Conservation (phyloP, 2,797 vertebrate species). For the Anableps anableps region DNA sequence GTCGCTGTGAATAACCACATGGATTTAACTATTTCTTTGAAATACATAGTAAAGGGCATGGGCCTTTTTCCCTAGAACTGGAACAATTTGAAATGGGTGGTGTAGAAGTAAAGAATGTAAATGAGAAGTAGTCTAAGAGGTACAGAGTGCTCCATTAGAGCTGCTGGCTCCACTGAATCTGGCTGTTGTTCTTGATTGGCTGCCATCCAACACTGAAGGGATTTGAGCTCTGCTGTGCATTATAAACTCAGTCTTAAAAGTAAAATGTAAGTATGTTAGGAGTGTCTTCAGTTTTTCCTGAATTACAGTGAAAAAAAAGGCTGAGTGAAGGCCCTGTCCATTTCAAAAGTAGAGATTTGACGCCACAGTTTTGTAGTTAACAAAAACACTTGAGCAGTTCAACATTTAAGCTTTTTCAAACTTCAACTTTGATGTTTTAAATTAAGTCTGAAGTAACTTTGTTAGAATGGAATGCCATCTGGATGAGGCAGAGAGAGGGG, state of each 20-base stretch:
- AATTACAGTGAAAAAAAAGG: conserved; percentile 3
- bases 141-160: conserved; percentile 34
- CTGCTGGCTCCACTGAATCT: conserved; percentile 63
- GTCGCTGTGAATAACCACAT: conserved; percentile 60
- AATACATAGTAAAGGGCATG: conserved; percentile 23
- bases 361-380: conserved; percentile 40
- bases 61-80: not conserved
- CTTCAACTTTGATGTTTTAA: conserved; percentile 65
- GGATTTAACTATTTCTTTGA: conserved; percentile 38
- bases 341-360: conserved; percentile 12
- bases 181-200: conserved; percentile 71
- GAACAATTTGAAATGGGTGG: conserved; percentile 7
- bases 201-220: conserved; percentile 60
- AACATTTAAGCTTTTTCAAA: conserved; percentile 49
- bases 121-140: conserved; percentile 49
- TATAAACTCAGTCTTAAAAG: conserved; percentile 49
- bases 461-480: conserved; percentile 68
- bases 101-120: conserved; percentile 26
- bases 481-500: conserved; percentile 27
- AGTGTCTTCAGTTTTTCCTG: conserved; percentile 25
- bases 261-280: conserved; percentile 32
- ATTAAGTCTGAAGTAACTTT: conserved; percentile 49
- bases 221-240: conserved; percentile 61
- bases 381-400: conserved; percentile 40
- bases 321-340: not conserved